Base-by-base conservation (phyloP, 1,140 invertebrate species). In the Frieseomelitta varia region DNA sequence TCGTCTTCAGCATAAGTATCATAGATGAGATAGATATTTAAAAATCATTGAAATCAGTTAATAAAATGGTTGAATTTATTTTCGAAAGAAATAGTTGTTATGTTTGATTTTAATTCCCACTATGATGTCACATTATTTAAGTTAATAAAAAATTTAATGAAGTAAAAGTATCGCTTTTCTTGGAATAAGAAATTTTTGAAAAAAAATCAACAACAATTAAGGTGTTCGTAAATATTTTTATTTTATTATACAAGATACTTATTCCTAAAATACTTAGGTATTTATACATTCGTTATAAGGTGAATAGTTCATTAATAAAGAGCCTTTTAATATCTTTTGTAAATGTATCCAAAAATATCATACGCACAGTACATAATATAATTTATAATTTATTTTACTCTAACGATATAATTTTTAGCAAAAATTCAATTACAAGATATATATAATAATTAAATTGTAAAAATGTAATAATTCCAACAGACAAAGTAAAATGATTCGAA, bases 261-360 rank as follows among this genome's bases (percentile, higher is more conserved):
- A 63, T 2, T 39, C 71, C 47, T 72, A 84, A 63, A 84, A 84
- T 84, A 84, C 8, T 84, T 47, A 71, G 65, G 19, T 61, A 83
- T 83, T 83, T 78, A 83, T 84, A 79, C 81, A 84, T 73, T 81
- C 30, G 30, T 85, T 81, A 74, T 74, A 56, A 63, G 56, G 15
- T 81, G 24, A 68, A 72, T 58, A 51, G n/a, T 68, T 81, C 34
- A 51, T 51, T 73, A 67, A 67, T 80, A 72, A 68, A 21, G 80
- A 76, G 30, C 72, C 17, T 63, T 79, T 83, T 61, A 71, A 79
- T 84, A 79, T 74, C 27, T 71, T 83, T 79, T 73, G 56, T 84
- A 86, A 79, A 79, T 86, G 68, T 78, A 74, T 84, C 81, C 68
- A 84, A 84, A 86, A 85, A 85, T 81, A 85, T 34, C 21, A 77